Percentiles rank a stretch among this genome's conserved stretches.
Conservation (phyloP, 2,888 invertebrate species). For the Drosophila phalerata region DNA sequence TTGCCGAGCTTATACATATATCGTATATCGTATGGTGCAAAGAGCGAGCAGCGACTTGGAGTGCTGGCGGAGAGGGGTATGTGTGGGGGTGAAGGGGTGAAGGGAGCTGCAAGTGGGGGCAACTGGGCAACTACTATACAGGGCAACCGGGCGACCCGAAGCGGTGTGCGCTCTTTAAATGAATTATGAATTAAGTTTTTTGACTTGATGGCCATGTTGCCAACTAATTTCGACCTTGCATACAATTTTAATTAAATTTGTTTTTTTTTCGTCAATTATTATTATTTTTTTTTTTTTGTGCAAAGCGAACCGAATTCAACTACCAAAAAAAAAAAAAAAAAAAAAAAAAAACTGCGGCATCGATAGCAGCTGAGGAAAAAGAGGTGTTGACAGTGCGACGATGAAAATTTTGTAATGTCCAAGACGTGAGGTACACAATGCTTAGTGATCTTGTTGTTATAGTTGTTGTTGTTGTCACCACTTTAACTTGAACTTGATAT, state of each 20-base stretch:
- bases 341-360: conserved; percentile 1
- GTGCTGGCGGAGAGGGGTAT: background rate
- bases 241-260: conserved; percentile 80
- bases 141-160: conserved; percentile 14
- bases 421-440: conserved; percentile 43
- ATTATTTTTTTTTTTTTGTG: conserved; percentile 10
- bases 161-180: conserved; percentile 63
- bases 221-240: conserved; percentile 80
- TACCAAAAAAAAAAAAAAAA: background rate
- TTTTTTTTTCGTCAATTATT: conserved; percentile 60
- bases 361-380: conserved; percentile 23
- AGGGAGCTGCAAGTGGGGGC: conserved; percentile 8
- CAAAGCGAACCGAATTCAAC: conserved; percentile 15
- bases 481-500: conserved; percentile 34
- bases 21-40: conserved; percentile 8
- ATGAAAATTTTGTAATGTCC: conserved; percentile 54
- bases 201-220: conserved; percentile 75
- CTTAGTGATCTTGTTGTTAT: conserved; percentile 14
- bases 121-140: conserved; percentile 6
- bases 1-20: conserved; percentile 14
- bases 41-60: background rate
- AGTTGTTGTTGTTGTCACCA: conserved; percentile 10
- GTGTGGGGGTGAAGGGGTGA: background rate
- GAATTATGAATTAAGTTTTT: conserved; percentile 79
- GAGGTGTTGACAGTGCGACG: conserved; percentile 66